Base-by-base conservation (phyloP, 2,797 vertebrate species). In the Pseudochaenichthys georgianus region DNA sequence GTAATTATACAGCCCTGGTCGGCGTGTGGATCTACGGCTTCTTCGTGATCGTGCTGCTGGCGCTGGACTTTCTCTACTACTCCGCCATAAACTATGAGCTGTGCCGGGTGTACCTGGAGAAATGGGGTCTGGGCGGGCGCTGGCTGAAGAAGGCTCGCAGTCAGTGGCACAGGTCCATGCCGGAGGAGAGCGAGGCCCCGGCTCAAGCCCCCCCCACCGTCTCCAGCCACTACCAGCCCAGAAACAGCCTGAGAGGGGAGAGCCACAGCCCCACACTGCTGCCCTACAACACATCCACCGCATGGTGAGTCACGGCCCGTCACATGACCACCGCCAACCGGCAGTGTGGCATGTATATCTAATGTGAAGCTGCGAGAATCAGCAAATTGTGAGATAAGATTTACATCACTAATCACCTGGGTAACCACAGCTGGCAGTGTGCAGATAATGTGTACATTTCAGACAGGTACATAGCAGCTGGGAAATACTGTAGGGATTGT, bases 1-100 rank as follows among this genome's bases (percentile, higher is more conserved):
- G 98, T 90, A 99, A 99, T 88, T 99, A 99, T 93, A 97, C 97
- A 0, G 98, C 98, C 1, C 89, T 99, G 84, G 84, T 99, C 7
- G 98, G 98, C 6, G 98, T 99, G 89, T 99, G 98, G 98, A 97
- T 99, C 92, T 99, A 99, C 23, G 98, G 98, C 75, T 98, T 99
- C 90, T 97, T 99, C 60, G 96, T 99, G 89, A 93, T 99, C 93
- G 93, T 96, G 85, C 93, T 99, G 89, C 95, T 99, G 89, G 92
- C 97, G 2, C 91, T 99, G 91, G 98, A 99, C 91, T 96, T 99
- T 71, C 92, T 99, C 61, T 99, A 99, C 86, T 99, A 99, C 93
- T 99, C 98, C 12, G 98, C 98, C 62, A 97, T 99, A 94, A 99
- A 99, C 95, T 99, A 99, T 76, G 97, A 99, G 82, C 89, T 99